Evolutionary conservation across 2,888 invertebrate genomes (phyloP).

Genomic region (Sarcophaga variegata): DNA sequence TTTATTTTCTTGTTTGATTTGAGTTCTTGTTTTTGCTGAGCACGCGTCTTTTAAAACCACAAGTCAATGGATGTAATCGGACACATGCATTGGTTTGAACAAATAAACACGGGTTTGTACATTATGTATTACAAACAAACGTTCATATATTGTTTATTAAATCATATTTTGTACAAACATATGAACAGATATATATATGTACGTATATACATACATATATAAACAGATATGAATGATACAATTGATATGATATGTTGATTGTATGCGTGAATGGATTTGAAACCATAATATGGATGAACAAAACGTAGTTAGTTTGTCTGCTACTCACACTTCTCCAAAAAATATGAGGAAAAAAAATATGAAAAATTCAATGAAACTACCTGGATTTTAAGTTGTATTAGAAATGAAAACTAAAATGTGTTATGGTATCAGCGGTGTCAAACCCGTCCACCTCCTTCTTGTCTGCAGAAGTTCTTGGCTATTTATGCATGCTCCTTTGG

Average conservation of each 20-base stretch:
- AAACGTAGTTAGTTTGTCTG: too few relatives aligned
- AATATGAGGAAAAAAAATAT: too few relatives aligned
- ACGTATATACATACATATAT: conserved; percentile 2
- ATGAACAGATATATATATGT: neutral
- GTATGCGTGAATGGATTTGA: neutral
- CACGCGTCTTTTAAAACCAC: conserved; percentile 56
- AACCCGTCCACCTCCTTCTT: too few relatives aligned
- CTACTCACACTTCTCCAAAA: too few relatives aligned
- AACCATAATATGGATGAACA: too few relatives aligned
- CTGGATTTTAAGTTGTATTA: too few relatives aligned
- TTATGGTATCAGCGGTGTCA: too few relatives aligned
- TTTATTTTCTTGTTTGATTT: conserved; percentile 37
- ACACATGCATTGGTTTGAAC: conserved; percentile 54
- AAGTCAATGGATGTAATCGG: conserved; percentile 50
- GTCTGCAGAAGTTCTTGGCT: too few relatives aligned
- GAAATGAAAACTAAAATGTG: too few relatives aligned
- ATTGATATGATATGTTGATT: too few relatives aligned
- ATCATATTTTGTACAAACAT: conserved; percentile 9
- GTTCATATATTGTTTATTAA: conserved; percentile 13
- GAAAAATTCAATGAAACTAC: too few relatives aligned
- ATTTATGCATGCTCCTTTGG: too few relatives aligned
- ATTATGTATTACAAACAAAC: neutral
- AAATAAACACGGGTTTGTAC: conserved; percentile 22
- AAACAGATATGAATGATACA: neutral
- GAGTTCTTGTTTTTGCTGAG: conserved; percentile 55